Conservation (phyloP, 2,888 invertebrate species). For the Bedellia somnulentella region DNA sequence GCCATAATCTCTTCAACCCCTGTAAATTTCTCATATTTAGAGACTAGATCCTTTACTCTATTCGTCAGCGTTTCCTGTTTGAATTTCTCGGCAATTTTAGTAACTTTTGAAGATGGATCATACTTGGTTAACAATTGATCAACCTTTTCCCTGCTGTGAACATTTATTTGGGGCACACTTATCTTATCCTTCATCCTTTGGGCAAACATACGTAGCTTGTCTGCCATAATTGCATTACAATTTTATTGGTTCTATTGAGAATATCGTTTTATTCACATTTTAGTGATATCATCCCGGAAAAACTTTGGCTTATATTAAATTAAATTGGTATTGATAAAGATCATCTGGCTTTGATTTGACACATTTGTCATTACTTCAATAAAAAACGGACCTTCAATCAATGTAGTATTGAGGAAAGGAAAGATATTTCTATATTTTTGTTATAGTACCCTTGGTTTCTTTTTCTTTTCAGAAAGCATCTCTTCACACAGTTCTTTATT, state of each 20-base stretch:
- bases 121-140: constrained; percentile 39
- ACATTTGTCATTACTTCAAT: too few species aligned
- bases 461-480: too few species aligned
- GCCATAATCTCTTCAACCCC: constrained; percentile 77
- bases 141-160: constrained; percentile 29
- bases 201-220: constrained; percentile 35
- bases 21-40: constrained; percentile 72
- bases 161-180: constrained; percentile 23
- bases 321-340: too few species aligned
- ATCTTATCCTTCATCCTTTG: constrained; percentile 36
- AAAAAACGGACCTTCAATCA: too few species aligned
- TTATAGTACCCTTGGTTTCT: too few species aligned
- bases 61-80: constrained; percentile 28
- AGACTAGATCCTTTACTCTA: constrained; percentile 48
- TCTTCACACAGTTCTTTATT: too few species aligned
- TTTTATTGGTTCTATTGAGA: too few species aligned
- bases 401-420: too few species aligned
- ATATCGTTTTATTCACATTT: constrained; percentile 16
- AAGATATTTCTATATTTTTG: too few species aligned
- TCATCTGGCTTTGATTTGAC: too few species aligned
- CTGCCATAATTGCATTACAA: constrained; percentile 44
- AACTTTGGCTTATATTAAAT: too few species aligned
- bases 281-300: too few species aligned
- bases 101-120: constrained; percentile 30
- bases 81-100: constrained; percentile 38